phyloP scores from a whole-genome alignment of 2,797 vertebrate species.

The Arnoldichthys spilopterus region DNA sequence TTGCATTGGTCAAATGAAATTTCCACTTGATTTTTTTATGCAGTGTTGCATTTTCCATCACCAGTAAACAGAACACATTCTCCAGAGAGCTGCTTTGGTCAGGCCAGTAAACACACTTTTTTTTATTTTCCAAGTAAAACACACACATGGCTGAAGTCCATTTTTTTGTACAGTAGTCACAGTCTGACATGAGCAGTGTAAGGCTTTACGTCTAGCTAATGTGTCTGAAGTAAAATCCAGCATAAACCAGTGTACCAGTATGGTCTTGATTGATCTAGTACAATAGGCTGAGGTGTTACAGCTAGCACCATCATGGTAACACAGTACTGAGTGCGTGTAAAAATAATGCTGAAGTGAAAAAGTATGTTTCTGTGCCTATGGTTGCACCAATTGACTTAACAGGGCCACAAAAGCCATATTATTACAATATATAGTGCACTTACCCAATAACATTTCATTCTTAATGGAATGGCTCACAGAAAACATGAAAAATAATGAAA shows the following conservation, averaged over 20 bases:
- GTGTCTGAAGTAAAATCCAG: slow-evolving; percentile 72
- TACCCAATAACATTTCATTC: slow-evolving; percentile 15
- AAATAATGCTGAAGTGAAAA: slow-evolving; percentile 58
- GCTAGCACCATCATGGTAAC: slow-evolving; percentile 75
- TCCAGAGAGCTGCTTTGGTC: slow-evolving; percentile 38
- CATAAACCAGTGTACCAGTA: slow-evolving; percentile 61
- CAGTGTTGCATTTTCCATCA: not conserved
- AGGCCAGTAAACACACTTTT: slow-evolving; percentile 77
- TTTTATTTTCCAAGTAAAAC: slow-evolving; percentile 77
- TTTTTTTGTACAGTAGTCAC: slow-evolving; percentile 70
- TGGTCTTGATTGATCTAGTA: slow-evolving; percentile 58
- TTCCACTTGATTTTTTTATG: not conserved
- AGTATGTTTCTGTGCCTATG: slow-evolving; percentile 52
- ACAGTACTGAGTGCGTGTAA: slow-evolving; percentile 55
- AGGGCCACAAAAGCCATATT: slow-evolving; percentile 33
- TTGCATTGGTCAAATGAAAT: not conserved
- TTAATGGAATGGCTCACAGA: not conserved
- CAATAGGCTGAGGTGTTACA: slow-evolving; percentile 55
- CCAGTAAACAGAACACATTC: slow-evolving; percentile 32
- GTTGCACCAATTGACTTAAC: slow-evolving; percentile 50
- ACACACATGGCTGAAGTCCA: slow-evolving; percentile 56
- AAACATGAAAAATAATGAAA: not conserved
- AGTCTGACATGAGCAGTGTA: slow-evolving; percentile 77
- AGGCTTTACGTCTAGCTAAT: slow-evolving; percentile 77
- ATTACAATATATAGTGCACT: slow-evolving; percentile 25